These are phyloP conservation scores for Zosterops borbonicus DNA, from an alignment of 2,113 vertebrate genomes.

Conservation along the genomic window DNA sequence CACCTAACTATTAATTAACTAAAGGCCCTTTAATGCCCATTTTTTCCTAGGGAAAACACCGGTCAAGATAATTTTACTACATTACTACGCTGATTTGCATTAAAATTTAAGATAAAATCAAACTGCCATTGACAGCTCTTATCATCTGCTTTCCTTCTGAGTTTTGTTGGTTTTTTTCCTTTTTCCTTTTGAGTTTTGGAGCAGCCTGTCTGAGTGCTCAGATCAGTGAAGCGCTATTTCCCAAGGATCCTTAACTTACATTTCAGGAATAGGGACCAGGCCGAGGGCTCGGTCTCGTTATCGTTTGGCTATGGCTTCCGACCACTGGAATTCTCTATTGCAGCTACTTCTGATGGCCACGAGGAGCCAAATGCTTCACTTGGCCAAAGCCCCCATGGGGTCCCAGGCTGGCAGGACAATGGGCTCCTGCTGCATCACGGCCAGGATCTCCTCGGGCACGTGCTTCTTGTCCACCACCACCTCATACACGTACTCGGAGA, in stretches of 20 bases:
- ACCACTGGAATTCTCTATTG: constrained; percentile 63
- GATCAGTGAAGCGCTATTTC: constrained; percentile 55
- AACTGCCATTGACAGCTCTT: not conserved
- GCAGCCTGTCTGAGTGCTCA: constrained; percentile 32
- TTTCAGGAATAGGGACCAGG: not conserved
- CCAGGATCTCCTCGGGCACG: constrained; percentile 81
- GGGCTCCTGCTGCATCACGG: constrained; percentile 89
- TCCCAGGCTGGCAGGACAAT: constrained; percentile 94
- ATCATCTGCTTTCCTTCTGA: not conserved
- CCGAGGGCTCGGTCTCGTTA: not conserved
- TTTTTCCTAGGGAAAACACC: not conserved
- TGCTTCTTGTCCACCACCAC: constrained; percentile 94
- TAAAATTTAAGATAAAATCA: not conserved
- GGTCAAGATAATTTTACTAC: not conserved
- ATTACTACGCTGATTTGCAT: not conserved
- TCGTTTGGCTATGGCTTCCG: constrained; percentile 68
- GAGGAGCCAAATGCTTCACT: constrained; percentile 65
- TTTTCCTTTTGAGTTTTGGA: constrained; percentile 19
- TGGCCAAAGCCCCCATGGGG: constrained; percentile 94
- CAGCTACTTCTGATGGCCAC: constrained; percentile 46
- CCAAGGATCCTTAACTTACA: constrained; percentile 40
- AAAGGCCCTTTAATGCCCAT: not conserved
- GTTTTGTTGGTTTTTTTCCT: not conserved
- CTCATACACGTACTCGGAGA: constrained; percentile 95
- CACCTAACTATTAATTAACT: not conserved